Base-by-base conservation (phyloP, 2,888 invertebrate species). In the Tortricodes alternella region DNA sequence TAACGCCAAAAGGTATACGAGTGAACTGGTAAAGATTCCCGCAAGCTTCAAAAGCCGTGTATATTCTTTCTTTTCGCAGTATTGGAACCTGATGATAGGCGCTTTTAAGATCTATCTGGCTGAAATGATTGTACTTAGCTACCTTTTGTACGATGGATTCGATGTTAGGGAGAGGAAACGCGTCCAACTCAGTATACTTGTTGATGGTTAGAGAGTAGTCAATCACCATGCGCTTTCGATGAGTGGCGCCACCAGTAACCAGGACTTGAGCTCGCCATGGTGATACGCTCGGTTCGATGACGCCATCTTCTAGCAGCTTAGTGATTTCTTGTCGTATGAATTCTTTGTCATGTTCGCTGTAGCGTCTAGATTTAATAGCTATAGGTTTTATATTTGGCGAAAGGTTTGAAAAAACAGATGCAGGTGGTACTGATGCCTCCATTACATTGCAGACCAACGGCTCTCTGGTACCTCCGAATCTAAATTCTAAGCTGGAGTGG, bases 381-480 rank as follows among this genome's bases (percentile, higher is more conserved):
- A 27, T 27, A 27, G 27, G 27, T 9, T 7, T 27, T 9, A 27
- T 27, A 9, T 27, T 9, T 7, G 27, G 8, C 6, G 7, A 27
- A 9, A 27, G 8, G 27, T 27, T 7, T 5, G 23, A 3, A 6
- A 23, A 23, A 23, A 23, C 6, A 5, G 69, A 46, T 78, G 65
- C 1, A 81, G 67, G 23, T 23, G 23, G 23, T 23, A 27, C 27
- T 27, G 8, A 27, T 7, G 27, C 27, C 9, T 27, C 27, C 27
- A 27, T 27, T 27, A 27, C 27, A n/a, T n/a, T n/a, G 27, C 27
- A 27, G 9, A 27, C 27, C 27, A 27, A 27, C 2, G 27, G 27
- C 27, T 27, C 27, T 27, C 27, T 27, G n/a, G n/a, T n/a, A n/a
- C n/a, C n/a, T n/a, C n/a, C n/a, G n/a, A n/a, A n/a, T n/a, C n/a